A percentile compares a stretch with the other conserved stretches of the same genome.
phyloP scores from a whole-genome alignment of 23 tunicate species.

The Halocynthia roretzi region DNA sequence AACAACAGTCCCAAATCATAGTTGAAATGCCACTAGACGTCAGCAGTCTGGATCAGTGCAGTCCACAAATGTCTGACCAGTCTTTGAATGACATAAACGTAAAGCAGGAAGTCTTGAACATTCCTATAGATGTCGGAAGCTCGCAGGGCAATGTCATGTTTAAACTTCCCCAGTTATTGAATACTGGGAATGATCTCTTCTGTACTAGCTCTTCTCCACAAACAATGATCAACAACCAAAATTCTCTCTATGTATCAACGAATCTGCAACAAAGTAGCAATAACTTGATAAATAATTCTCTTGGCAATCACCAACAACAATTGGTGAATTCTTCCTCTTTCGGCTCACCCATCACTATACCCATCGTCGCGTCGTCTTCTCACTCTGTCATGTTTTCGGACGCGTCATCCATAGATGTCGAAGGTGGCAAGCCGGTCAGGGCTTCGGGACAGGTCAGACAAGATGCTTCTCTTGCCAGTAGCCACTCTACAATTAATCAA shows the following conservation, averaged over 20 bases:
- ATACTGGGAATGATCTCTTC: neutral
- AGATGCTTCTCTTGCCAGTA: neutral
- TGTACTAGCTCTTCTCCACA: neutral
- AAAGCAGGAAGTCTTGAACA: conserved; percentile 13
- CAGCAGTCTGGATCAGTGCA: neutral
- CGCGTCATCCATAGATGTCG: neutral
- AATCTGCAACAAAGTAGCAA: neutral
- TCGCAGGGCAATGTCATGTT: conserved; percentile 12
- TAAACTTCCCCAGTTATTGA: conserved; percentile 14
- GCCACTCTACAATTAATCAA: conserved; percentile 74
- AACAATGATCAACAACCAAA: neutral
- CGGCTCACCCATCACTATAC: neutral
- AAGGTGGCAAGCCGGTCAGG: neutral
- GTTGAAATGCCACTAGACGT: conserved; percentile 10
- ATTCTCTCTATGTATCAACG: no score
- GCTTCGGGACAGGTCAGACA: neutral
- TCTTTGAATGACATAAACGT: conserved; percentile 6
- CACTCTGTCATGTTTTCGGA: conserved; percentile 21
- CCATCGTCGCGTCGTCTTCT: conserved; percentile 5
- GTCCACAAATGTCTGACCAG: conserved; percentile 7
- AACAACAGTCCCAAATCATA: conserved; percentile 5
- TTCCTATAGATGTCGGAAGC: conserved; percentile 8
- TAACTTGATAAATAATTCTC: neutral
- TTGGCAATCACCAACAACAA: neutral
- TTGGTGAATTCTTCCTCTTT: neutral